These are phyloP conservation scores for Cetoscarus ocellatus DNA, from an alignment of 2,797 vertebrate genomes.

Conservation along the genomic window DNA sequence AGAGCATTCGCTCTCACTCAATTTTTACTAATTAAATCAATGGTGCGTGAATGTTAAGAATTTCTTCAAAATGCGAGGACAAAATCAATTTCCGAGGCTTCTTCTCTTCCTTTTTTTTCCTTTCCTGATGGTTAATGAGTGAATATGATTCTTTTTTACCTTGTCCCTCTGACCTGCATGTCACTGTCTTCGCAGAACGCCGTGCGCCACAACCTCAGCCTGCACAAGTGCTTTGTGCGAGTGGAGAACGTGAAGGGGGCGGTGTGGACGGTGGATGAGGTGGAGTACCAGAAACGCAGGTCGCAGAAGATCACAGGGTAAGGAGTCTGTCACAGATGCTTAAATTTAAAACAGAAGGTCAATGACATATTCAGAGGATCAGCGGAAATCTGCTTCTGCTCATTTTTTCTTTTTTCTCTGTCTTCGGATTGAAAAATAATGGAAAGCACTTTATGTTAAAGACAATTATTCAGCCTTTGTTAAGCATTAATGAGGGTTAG, in stretches of 20 bases:
- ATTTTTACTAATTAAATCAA: conserved; percentile 86
- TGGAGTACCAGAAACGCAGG: conserved; percentile 99
- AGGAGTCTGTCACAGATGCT: conserved; percentile 28
- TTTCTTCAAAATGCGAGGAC: conserved; percentile 68
- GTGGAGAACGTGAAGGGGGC: conserved; percentile 99
- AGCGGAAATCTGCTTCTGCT: background rate
- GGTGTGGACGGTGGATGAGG: conserved; percentile 98
- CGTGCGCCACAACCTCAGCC: conserved; percentile 98
- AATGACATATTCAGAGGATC: conserved; percentile 8
- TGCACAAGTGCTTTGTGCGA: conserved; percentile 99
- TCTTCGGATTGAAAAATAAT: no score
- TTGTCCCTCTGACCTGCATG: conserved; percentile 56
- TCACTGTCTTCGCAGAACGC: conserved; percentile 90
- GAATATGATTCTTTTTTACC: conserved; percentile 60
- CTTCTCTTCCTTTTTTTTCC: conserved; percentile 28
- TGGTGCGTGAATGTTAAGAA: conserved; percentile 82
- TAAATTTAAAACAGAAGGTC: conserved; percentile 23
- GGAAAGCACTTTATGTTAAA: no score
- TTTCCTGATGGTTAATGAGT: conserved; percentile 54
- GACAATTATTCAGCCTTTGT: no score
- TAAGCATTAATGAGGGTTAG: no score
- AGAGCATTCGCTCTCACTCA: conserved; percentile 81
- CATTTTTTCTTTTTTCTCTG: background rate
- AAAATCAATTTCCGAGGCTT: conserved; percentile 65
- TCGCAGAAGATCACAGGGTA: conserved; percentile 99